Percentiles rank a stretch among this genome's conserved stretches.
Conservation (phyloP, 2,113 vertebrate species). For the Entomyzon cyanotis region DNA sequence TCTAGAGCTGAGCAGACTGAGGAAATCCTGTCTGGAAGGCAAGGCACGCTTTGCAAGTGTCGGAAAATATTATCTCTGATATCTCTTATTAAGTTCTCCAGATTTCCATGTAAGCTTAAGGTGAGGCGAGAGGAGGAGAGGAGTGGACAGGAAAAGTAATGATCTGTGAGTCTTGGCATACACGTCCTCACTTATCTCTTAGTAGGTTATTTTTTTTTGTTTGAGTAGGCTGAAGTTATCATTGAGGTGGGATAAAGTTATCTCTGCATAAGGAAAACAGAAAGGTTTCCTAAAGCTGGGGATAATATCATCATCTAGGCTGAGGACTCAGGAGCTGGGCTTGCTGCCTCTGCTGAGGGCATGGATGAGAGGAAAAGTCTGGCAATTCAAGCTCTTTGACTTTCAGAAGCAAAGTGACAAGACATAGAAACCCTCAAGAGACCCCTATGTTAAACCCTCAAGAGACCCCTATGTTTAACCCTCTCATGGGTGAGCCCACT, state of each 20-base stretch:
- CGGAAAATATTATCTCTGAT: slow-evolving; percentile 14
- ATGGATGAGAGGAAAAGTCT: background rate
- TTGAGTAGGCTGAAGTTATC: background rate
- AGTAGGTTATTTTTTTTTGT: background rate
- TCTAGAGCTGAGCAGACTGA: slow-evolving; percentile 12
- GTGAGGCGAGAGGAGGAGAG: background rate
- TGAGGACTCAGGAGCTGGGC: background rate
- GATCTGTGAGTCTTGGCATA: background rate
- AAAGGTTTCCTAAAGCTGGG: background rate
- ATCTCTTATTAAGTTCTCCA: slow-evolving; percentile 7
- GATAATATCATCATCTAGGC: background rate
- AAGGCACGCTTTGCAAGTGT: slow-evolving; percentile 33
- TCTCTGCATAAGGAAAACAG: background rate
- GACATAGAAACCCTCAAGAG: background rate
- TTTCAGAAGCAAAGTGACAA: background rate
- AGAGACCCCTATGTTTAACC: background rate
- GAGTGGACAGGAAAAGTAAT: background rate
- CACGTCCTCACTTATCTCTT: rapidly evolving
- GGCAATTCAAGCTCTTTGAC: background rate
- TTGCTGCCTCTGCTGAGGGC: background rate
- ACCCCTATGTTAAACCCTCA: background rate
- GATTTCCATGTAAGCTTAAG: slow-evolving; percentile 3
- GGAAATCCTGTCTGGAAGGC: slow-evolving; percentile 52
- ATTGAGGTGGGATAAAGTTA: background rate
- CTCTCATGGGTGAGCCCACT: background rate